Evolutionary conservation across 2,888 invertebrate species (phyloP).

Genomic region (Troglohyphantes excavatus): DNA sequence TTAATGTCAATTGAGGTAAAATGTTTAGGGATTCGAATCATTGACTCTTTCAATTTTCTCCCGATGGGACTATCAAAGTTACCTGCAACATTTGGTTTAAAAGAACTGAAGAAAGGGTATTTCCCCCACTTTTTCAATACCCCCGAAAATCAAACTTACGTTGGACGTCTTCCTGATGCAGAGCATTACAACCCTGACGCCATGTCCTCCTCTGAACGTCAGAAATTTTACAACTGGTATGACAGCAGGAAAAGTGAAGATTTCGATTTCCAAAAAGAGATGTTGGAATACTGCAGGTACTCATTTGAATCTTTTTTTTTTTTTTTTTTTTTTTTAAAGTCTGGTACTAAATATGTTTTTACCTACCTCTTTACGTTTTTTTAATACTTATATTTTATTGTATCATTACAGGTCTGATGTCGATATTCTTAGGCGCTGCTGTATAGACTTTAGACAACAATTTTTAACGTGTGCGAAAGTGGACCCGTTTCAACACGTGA

Average conservation of each 20-base stretch:
- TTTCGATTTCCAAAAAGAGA: conserved; percentile 45
- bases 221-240: conserved; percentile 4
- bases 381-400: no score
- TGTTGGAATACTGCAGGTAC: conserved; percentile 45
- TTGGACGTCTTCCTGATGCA: not conserved
- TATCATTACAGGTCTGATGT: conserved; percentile 13
- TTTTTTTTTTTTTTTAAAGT: no score
- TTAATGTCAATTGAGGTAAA: not conserved
- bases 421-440: not conserved
- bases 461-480: not conserved
- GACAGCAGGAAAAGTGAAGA: not conserved
- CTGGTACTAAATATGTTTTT: no score
- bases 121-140: conserved; percentile 61
- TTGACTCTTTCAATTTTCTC: conserved; percentile 63
- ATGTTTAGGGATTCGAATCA: not conserved
- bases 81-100: conserved; percentile 20
- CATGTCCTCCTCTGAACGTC: not conserved
- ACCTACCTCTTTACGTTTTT: no score
- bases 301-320: no score
- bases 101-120: conserved; percentile 51
- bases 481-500: not conserved
- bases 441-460: not conserved
- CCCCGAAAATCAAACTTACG: conserved; percentile 26
- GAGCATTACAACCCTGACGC: conserved; percentile 10
- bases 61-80: conserved; percentile 53